Base-by-base conservation (phyloP, 30 jellyfish, hydroid and myxozoan species). In the Haliclystus octoradiatus region DNA sequence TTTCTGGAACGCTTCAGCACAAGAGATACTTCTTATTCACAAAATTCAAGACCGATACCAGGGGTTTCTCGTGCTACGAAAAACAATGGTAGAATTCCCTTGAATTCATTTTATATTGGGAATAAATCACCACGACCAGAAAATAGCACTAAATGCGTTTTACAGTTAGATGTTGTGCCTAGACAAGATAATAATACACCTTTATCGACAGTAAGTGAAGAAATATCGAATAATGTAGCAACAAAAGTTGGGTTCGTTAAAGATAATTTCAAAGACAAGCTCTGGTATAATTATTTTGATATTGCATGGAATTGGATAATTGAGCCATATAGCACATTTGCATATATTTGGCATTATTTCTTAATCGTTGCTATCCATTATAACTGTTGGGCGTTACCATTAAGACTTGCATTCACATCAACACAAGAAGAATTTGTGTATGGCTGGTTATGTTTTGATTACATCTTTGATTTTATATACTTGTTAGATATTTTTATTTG, bases 321-420 rank as follows among this genome's bases (percentile, higher is more conserved):
- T 28, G 97, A 88, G 71, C 97, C 97, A 3, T 72, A 88, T 73
- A 73, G 97, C 50, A 64, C 74, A 49, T 73, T 88, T 53, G 22
- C 75, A 33, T 88, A 88, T 71, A 52, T 34, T 53, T 88, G 97
- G 97, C 75, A 70, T 27, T 78, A 68, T 47, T 25, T 88, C 0
- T 82, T 88, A 12, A 74, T 80, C 9, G 50, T 73, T 63, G 94
- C 95, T 28, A 75, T 88, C 27, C 82, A 79, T 50, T 88, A 88
- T 82, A 88, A 88, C 63, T 74, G 83, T 2, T 88, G 97, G 97
- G 83, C 81, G 1, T 52, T 88, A 27, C 51, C 81, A n/a, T 61
- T 76, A 2, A 85, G 97, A 30, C 63, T 80, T 23, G 94, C 95
- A 13, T 88, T 74, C 31, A 49, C 73, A 0, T 89, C 69, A 0